Conservation (phyloP, 2,888 invertebrate species). For the Caenorhabditis uteleia region DNA sequence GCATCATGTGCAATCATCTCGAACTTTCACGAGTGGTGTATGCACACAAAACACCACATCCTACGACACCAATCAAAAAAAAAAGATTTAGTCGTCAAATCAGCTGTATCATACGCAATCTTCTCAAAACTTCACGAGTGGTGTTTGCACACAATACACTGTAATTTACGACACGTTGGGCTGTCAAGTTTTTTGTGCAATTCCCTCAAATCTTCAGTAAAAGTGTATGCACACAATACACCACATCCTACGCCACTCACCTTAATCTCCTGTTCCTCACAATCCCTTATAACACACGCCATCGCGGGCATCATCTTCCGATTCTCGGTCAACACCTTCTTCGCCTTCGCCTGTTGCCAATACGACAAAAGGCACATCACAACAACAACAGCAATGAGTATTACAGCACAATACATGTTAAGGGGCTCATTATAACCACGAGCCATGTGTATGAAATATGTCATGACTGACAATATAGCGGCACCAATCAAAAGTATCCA, state of each 20-base stretch:
- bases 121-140: not conserved
- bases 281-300: conserved; percentile 79
- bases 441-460: conserved; percentile 66
- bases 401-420: conserved; percentile 66
- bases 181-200: not conserved
- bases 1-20: no score
- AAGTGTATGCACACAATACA: no score
- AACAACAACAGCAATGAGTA: conserved; percentile 60
- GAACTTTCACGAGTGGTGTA: no score
- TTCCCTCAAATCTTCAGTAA: conserved; percentile 61
- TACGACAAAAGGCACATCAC: conserved; percentile 63
- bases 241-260: conserved; percentile 69
- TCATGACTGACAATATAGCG: conserved; percentile 57
- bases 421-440: conserved; percentile 63
- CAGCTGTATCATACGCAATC: no score
- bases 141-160: no score
- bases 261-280: conserved; percentile 79
- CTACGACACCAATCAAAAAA: no score
- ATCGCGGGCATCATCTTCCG: conserved; percentile 57
- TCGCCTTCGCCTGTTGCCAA: conserved; percentile 66
- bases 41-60: no score
- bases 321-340: conserved; percentile 60
- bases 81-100: no score
- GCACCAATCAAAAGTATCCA: conserved; percentile 65
- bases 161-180: no score